Percentiles rank a stretch among this genome's conserved stretches.
Conservation (phyloP, 2,797 vertebrate species). For the Pangasius krempfi region DNA sequence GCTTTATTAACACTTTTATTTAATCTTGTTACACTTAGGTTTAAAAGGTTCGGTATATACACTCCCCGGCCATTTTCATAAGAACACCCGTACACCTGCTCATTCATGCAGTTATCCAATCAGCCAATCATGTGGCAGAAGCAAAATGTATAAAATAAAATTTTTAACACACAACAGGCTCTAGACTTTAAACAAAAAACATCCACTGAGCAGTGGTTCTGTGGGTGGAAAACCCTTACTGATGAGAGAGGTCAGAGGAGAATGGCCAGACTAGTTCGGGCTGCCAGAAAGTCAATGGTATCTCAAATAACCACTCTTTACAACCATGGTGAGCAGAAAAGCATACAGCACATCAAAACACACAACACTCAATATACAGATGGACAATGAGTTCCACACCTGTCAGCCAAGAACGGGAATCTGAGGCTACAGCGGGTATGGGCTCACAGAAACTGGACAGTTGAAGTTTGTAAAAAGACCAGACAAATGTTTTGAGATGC, state of each 20-base stretch:
- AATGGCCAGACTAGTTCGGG: not conserved
- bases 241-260: not conserved
- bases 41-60: not conserved
- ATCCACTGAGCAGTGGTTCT: not conserved
- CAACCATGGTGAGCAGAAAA: not conserved
- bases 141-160: not conserved
- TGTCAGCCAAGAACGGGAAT: not conserved
- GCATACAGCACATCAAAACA: not conserved
- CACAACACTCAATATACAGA: not conserved
- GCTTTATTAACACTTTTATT: not conserved
- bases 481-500: not conserved
- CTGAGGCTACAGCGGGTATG: too few species aligned
- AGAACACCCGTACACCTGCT: not conserved
- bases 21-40: not conserved
- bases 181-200: not conserved
- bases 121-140: not conserved
- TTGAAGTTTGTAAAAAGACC: not conserved
- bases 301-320: not conserved
- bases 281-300: not conserved
- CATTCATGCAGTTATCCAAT: not conserved
- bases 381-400: too few species aligned
- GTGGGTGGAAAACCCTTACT: not conserved
- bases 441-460: not conserved
- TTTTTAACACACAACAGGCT: not conserved
- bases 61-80: not conserved